A percentile compares a stretch with the other conserved stretches of the same genome.
Conservation (phyloP, 1,140 invertebrate genomes). For the Yoshiicerus persimilis region DNA sequence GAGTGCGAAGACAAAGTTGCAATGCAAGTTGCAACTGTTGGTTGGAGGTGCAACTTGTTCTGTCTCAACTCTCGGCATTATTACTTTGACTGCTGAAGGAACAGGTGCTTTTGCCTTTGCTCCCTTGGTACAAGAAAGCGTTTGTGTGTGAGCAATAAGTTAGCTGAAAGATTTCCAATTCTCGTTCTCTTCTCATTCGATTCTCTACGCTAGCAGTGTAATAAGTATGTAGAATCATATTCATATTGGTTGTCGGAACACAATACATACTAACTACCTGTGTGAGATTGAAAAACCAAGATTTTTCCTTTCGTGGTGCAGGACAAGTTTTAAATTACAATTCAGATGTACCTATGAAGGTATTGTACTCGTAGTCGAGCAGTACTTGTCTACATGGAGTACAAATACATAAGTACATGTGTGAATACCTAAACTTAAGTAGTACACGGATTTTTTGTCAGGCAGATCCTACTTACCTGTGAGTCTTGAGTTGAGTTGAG, state of each 20-base stretch:
- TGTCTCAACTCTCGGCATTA: background rate
- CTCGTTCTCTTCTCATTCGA: background rate
- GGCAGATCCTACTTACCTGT: background rate
- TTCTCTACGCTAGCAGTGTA: background rate
- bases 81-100: background rate
- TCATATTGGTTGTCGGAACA: background rate
- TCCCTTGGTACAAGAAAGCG: background rate
- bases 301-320: background rate
- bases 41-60: constrained; percentile 1
- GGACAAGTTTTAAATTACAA: background rate
- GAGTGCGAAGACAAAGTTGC: background rate
- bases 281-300: background rate
- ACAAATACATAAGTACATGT: background rate
- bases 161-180: background rate
- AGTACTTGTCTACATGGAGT: background rate
- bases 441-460: background rate
- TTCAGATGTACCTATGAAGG: background rate
- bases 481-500: background rate
- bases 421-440: background rate
- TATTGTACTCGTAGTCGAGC: background rate
- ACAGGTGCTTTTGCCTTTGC: background rate
- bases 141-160: background rate
- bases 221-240: background rate
- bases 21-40: background rate
- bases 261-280: background rate